Evolutionary conservation across 2,888 invertebrate species (phyloP), one percentile per base, ranked within the genome.

Genomic region (Drosophila subsilvestris): DNA sequence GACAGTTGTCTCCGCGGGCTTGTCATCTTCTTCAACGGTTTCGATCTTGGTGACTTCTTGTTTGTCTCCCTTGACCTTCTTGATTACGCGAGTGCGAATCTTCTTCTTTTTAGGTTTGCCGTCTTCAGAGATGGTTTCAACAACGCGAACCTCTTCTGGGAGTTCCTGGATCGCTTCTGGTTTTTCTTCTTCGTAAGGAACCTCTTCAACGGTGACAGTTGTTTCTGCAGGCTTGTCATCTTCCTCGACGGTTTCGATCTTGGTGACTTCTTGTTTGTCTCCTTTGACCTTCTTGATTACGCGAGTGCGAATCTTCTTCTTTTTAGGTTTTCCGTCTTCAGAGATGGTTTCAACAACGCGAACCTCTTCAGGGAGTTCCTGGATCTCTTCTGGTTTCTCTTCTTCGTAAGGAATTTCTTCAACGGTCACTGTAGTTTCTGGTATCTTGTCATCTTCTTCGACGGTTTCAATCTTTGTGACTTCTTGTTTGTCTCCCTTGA

Each of bases 1-100:
- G 0, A 74, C 74, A 0, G 74, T 74, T 0, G 66, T 74, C 47
- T 71, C 63, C 0, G 70, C 49, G 6, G 48, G 56, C n/a, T 71
- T 66, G 45, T 71, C 70, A 51, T 74, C 74, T 27, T 74, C 74
- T 8, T 71, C 61, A n/a, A 61, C 61, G 1, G 61, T 61, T 27
- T 75, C 75, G 37, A 76, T 76, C 58, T 67, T 76, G 29, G 75
- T 75, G 20, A 75, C 70, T 61, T 75, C 75, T 58, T 75, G 75
- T 20, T 75, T 75, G 51, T 63, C 70, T 20, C 74, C 75, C 66
- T 74, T 75, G 22, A 74, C 50, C 66, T 74, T 75, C 55, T 70
- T 74, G 47, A 75, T 70, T 1, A 75, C 54, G 1, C 74, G 74
- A 42, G 74, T 74, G 9, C 74, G 70, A 14, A 74, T 68, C 63